phyloP scores from a whole-genome alignment of 1,140 invertebrate species.

The Acyrthosiphon pisum region DNA sequence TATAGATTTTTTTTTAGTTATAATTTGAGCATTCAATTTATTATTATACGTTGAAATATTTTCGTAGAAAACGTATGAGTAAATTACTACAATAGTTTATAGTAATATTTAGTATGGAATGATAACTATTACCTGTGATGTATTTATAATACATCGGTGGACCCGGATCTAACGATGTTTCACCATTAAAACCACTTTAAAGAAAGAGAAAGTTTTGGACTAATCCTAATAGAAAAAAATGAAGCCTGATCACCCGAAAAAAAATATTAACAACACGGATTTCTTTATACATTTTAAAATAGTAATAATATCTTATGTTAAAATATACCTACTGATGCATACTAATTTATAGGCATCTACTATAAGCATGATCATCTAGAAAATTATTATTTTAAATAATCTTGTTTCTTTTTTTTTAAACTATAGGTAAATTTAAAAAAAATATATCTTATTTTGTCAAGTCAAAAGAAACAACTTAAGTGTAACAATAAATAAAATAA shows the following conservation, averaged over 20 bases:
- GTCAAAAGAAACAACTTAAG: neutral
- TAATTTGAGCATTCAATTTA: neutral
- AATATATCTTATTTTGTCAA: neutral
- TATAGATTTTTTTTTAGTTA: neutral
- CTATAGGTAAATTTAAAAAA: neutral
- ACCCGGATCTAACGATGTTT: slow-evolving; percentile 51
- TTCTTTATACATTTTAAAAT: neutral
- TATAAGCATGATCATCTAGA: neutral
- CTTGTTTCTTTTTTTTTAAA: too few species aligned
- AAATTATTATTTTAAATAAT: neutral
- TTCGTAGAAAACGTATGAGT: neutral
- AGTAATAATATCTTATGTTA: neutral
- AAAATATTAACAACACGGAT: neutral
- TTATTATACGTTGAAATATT: neutral
- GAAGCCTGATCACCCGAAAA: neutral
- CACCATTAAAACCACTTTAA: neutral
- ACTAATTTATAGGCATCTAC: neutral
- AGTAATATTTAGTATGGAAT: slow-evolving; percentile 11
- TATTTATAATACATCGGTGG: neutral
- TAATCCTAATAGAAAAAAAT: neutral
- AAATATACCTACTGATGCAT: neutral
- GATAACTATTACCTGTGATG: neutral
- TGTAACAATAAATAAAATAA: too few species aligned
- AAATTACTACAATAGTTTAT: neutral
- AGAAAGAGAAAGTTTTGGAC: slow-evolving; percentile 34